These are phyloP conservation scores for Fukomys damarensis DNA, from an alignment of 2,113 vertebrate genomes.

Conservation along the genomic window DNA sequence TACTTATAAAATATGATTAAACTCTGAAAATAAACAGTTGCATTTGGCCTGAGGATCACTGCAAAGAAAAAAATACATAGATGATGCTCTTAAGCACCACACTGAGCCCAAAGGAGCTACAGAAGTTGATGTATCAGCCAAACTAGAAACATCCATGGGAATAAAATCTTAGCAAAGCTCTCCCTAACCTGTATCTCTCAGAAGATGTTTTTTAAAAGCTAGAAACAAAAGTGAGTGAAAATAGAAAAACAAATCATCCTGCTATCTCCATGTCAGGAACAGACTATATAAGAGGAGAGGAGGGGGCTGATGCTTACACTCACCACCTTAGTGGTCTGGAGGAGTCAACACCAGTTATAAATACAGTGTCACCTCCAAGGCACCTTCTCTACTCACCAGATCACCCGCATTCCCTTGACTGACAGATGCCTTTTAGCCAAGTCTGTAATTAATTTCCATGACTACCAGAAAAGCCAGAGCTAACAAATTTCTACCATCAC, in stretches of 20 bases:
- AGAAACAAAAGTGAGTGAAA: not conserved
- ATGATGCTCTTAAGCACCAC: not conserved
- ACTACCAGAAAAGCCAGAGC: slow-evolving; percentile 61
- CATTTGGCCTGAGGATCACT: not conserved
- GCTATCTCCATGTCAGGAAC: not conserved
- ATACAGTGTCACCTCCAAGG: slow-evolving; percentile 34
- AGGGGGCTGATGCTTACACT: not conserved
- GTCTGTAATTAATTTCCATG: slow-evolving; percentile 71
- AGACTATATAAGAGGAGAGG: not conserved
- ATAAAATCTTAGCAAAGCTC: not conserved
- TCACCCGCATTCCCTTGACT: slow-evolving; percentile 73
- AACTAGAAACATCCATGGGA: not conserved
- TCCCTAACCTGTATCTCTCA: not conserved
- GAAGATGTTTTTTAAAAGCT: slow-evolving; percentile 25
- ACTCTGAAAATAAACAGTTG: not conserved
- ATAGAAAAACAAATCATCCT: not conserved
- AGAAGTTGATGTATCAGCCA: not conserved
- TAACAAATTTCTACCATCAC: slow-evolving; percentile 57
- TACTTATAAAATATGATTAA: not conserved
- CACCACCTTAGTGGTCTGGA: not conserved
- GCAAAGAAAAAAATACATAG: not conserved
- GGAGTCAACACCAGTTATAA: slow-evolving; percentile 55
- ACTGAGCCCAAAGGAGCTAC: not conserved
- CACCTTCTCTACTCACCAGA: slow-evolving; percentile 22
- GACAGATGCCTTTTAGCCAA: slow-evolving; percentile 68